Base-by-base conservation (phyloP, 2,888 invertebrate genomes). In the Lathronympha strigana region DNA sequence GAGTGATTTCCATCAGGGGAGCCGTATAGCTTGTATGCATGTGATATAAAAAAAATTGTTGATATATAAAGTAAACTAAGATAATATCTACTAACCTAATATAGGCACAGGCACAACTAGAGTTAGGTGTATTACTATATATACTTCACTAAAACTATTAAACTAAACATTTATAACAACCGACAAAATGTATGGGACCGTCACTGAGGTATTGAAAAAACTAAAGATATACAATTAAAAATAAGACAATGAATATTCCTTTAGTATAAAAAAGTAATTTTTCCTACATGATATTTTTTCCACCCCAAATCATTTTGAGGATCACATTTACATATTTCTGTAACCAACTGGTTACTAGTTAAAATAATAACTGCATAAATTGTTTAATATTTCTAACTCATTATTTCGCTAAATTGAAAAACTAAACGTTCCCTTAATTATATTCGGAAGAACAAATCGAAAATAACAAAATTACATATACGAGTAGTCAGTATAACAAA, bases 21-120 rank as follows among this genome's bases (percentile, higher is more conserved):
- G 3, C 25, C 25, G 25, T 25, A 3, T 25, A n/a, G 25, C 25
- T 25, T 6, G 25, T 25, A 4, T n/a, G n/a, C n/a, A n/a, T n/a
- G n/a, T n/a, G n/a, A 3, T 33, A 9, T 8, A 33, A 33, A 33
- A n/a, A 33, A 36, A 51, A 19, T 13, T n/a, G 21, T 21, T 55
- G 55, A 9, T 53, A 43, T 50, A 57, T 31, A 23, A 50, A 50
- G 17, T n/a, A 13, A 45, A 33, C 31, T 33, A 11, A 15, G 6
- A 49, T 11, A 33, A 15, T 23, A 21, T 19, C 13, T 4, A 51
- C 28, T 47, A 60, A 11, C 36, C 58, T 51, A 60, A 40, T 64
- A 53, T 60, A 64, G 64, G 64, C 63, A 63, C 63, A 25, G 33
- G 50, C 51, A 64, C 51, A 60, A 64, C 51, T 58, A 64, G 40